Conservation (phyloP, 1,140 invertebrate species). For the Drosophila subpulchrella region DNA sequence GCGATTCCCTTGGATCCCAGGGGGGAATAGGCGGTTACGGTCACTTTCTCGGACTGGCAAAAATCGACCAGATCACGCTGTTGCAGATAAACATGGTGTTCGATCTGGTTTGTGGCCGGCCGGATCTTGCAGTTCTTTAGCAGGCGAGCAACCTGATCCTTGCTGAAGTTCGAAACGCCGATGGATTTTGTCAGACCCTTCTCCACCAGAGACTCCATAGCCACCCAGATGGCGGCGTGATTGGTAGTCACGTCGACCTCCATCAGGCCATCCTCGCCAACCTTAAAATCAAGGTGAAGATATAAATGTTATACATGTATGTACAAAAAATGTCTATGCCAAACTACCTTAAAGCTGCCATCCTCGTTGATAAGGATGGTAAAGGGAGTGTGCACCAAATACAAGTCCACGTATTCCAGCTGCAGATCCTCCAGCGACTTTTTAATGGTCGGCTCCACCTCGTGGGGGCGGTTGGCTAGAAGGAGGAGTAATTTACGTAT, state of each 20-base stretch:
- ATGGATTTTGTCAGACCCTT: conserved; percentile 89
- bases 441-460: conserved; percentile 90
- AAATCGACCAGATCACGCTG: conserved; percentile 91
- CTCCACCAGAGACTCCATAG: conserved; percentile 90
- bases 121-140: conserved; percentile 88
- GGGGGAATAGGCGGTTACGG: conserved; percentile 93
- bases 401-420: conserved; percentile 93
- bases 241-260: conserved; percentile 89
- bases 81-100: conserved; percentile 93
- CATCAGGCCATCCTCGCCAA: conserved; percentile 87
- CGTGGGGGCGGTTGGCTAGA: conserved; percentile 87
- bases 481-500: background rate
- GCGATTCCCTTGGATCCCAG: conserved; percentile 90
- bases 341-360: conserved; percentile 73
- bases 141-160: conserved; percentile 88
- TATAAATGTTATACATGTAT: background rate
- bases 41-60: conserved; percentile 89
- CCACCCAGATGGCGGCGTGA: conserved; percentile 90
- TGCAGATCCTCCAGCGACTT: conserved; percentile 90
- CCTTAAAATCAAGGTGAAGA: conserved; percentile 24
- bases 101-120: conserved; percentile 91
- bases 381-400: conserved; percentile 93
- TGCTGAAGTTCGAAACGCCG: conserved; percentile 93
- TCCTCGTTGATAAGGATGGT: conserved; percentile 85
- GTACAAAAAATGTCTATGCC: too few species aligned